Conservation (phyloP, 92 coral and sea anemone genomes). For the Montipora capitata region DNA sequence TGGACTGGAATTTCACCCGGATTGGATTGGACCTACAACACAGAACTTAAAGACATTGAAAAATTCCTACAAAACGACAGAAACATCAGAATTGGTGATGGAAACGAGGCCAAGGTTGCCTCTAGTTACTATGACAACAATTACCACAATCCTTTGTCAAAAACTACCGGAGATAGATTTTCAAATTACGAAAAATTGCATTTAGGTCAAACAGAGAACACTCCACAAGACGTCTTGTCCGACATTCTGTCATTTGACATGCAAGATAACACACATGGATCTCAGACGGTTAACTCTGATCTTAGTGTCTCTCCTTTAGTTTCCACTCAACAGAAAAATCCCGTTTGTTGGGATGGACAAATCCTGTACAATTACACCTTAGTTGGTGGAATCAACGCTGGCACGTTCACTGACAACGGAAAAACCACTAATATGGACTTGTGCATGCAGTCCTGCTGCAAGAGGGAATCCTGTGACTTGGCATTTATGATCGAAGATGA, state of each 20-base stretch:
- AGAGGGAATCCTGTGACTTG: slow-evolving; percentile 89
- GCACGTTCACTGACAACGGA: slow-evolving; percentile 95
- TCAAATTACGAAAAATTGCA: slow-evolving; percentile 12
- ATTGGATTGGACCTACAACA: slow-evolving; percentile 5
- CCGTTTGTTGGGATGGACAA: slow-evolving; percentile 94
- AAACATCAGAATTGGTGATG: not conserved
- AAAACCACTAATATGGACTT: slow-evolving; percentile 91
- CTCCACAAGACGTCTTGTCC: slow-evolving; percentile 1
- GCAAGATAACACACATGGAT: not conserved
- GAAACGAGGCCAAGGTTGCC: not conserved
- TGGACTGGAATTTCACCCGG: not conserved
- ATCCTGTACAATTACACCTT: slow-evolving; percentile 86
- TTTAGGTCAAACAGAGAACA: slow-evolving; percentile 18
- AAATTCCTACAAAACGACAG: slow-evolving; percentile 9
- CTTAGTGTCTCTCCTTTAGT: slow-evolving; percentile 23
- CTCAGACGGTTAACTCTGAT: slow-evolving; percentile 10
- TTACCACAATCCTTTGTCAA: slow-evolving; percentile 15
- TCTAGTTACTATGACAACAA: slow-evolving; percentile 30
- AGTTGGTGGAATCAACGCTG: slow-evolving; percentile 95
- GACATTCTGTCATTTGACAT: not conserved
- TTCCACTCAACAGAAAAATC: slow-evolving; percentile 34
- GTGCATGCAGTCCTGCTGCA: slow-evolving; percentile 98
- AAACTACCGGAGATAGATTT: slow-evolving; percentile 26
- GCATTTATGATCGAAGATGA: slow-evolving; percentile 98
- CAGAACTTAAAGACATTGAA: slow-evolving; percentile 22